These are phyloP conservation scores for Antheraea assamensis DNA, from an alignment of 2,888 invertebrate genomes.

Conservation along the genomic window DNA sequence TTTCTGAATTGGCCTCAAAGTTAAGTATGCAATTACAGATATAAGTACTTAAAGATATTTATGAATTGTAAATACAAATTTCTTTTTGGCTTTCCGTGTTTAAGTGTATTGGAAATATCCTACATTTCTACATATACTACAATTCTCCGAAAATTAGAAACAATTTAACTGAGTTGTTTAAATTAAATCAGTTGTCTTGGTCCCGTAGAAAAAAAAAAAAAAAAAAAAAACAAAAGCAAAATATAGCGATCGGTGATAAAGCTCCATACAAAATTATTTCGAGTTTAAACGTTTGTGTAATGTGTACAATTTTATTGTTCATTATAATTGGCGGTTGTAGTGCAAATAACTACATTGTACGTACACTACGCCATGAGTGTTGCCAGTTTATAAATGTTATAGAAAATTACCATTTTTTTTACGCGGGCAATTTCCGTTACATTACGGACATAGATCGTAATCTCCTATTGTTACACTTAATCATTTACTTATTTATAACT, in stretches of 20 bases:
- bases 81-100: no score
- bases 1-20: neutral
- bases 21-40: no score
- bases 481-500: neutral
- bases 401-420: neutral
- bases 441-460: neutral
- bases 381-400: neutral
- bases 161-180: neutral
- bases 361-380: slow-evolving; percentile 29
- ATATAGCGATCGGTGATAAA: neutral
- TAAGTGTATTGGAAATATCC: no score
- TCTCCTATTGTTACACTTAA: neutral
- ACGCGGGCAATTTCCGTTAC: neutral
- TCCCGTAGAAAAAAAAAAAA: neutral
- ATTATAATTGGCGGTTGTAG: slow-evolving; percentile 38
- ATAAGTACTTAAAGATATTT: no score
- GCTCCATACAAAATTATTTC: neutral
- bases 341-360: slow-evolving; percentile 40
- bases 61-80: no score
- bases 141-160: no score
- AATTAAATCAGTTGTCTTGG: neutral
- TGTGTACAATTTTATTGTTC: slow-evolving; percentile 58
- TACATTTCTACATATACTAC: no score
- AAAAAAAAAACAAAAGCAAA: neutral
- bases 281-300: slow-evolving; percentile 40